Evolutionary conservation across 2,888 invertebrate species (phyloP).

Genomic region (Cryptocheilus praepositus): DNA sequence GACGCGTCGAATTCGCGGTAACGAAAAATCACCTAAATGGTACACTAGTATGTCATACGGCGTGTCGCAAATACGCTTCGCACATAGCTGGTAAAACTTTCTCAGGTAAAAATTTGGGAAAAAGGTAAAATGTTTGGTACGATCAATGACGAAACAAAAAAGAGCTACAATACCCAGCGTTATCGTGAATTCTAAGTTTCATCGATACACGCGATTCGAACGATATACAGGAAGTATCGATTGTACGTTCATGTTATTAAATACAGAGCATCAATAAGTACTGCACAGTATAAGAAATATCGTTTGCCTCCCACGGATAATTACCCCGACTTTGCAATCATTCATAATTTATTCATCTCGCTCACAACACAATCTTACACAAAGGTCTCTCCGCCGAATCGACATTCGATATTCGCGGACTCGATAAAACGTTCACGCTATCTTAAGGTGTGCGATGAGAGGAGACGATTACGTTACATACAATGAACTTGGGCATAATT

Average conservation of each 20-base stretch:
- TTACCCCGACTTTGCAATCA: too few species aligned
- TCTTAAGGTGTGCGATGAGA: too few species aligned
- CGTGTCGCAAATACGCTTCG: conserved; percentile 1
- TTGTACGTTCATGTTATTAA: too few species aligned
- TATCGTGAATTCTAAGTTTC: conserved; percentile 7
- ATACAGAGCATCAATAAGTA: too few species aligned
- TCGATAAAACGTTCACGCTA: too few species aligned
- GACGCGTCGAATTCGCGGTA: too few species aligned
- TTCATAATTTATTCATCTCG: background rate
- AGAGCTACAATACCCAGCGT: conserved; percentile 4
- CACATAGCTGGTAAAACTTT: conserved; percentile 20
- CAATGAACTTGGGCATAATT: too few species aligned
- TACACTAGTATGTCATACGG: background rate
- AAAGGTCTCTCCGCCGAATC: background rate
- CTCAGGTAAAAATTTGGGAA: conserved; percentile 46
- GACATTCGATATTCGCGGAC: too few species aligned
- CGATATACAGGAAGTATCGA: background rate
- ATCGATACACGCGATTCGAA: conserved; percentile 21
- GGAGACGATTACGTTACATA: too few species aligned
- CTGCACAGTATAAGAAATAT: too few species aligned
- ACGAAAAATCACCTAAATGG: background rate
- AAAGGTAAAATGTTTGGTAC: conserved; percentile 47
- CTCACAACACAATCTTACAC: conserved; percentile 1
- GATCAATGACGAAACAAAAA: conserved; percentile 37
- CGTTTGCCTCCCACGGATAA: too few species aligned